Evolutionary conservation across 2,113 vertebrate species (phyloP), one percentile per base, ranked within the genome.

Genomic region (Trematomus loennbergii): DNA sequence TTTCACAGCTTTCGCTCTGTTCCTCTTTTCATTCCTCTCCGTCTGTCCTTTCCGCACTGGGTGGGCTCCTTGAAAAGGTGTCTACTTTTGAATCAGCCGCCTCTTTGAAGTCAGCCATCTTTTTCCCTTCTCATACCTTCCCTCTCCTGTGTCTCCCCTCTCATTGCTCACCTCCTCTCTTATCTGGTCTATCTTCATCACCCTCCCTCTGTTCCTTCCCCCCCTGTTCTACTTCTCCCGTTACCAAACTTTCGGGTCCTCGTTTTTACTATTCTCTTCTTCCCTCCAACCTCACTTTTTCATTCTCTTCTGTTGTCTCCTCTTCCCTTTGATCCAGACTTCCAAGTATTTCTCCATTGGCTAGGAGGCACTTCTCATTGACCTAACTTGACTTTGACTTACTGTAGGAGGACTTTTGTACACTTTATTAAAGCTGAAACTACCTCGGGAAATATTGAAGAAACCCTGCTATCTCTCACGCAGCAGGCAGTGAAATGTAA

Each of bases 101-200:
- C 62, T 78, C 83, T 92, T 91, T 92, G 91, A 92, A 91, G 91
- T 91, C 18, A 52, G 75, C 82, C 79, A 70, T 82, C 78, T 65
- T 61, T 40, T 52, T 65, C 64, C 75, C 62, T 78, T 81, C 57
- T 67, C 48, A 13, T 12, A 11, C 43, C 59, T 53, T 48, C 50
- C 57, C 60, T 64, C 33, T 64, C 52, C 45, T 76, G 46, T 64
- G 53, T 73, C 67, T 67, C 10, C 65, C n/a, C 57, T 54, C 64
- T 69, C 69, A 29, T 86, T 75, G 46, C 59, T 84, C 55, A 25
- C 45, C 59, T 81, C 72, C 45, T 74, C 29, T 73, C 76, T 67
- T 70, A 48, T 63, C 63, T 70, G 2, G 1, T 79, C 58, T 43
- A 69, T 72, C 55, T 83, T 20, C 9, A 18, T 6, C 20, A 1